phyloP scores from a whole-genome alignment of 2,113 vertebrate genomes.

The Crotalus horridus region DNA sequence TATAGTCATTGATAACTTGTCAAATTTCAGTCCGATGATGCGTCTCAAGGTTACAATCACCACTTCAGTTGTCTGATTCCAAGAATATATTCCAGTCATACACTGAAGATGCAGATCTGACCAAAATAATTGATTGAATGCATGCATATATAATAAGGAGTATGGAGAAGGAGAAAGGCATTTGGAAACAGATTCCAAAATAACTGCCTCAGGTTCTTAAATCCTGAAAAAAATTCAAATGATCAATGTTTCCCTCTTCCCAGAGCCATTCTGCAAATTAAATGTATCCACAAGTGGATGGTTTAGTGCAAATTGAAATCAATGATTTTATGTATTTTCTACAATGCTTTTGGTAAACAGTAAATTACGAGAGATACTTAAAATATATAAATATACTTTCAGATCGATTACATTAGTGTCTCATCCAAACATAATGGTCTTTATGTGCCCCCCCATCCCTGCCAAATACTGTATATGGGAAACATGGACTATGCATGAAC shows the following conservation, averaged over 20 bases:
- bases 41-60: neutral
- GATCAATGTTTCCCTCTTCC: neutral
- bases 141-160: neutral
- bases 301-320: neutral
- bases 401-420: neutral
- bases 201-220: neutral
- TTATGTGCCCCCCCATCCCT: neutral
- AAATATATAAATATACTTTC: conserved; percentile 18
- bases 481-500: neutral
- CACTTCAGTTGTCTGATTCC: neutral
- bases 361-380: neutral
- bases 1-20: neutral
- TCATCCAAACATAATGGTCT: neutral
- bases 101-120: neutral
- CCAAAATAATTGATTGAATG: neutral
- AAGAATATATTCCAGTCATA: neutral
- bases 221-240: conserved; percentile 3
- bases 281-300: neutral
- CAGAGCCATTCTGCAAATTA: neutral
- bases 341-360: neutral
- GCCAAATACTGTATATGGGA: neutral
- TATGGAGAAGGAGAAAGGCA: neutral
- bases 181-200: neutral
- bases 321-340: neutral
- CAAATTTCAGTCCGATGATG: neutral